Percentiles rank a stretch among this genome's conserved stretches.
phyloP scores from a whole-genome alignment of 2,797 vertebrate species.

The Sebastes nivosus region DNA sequence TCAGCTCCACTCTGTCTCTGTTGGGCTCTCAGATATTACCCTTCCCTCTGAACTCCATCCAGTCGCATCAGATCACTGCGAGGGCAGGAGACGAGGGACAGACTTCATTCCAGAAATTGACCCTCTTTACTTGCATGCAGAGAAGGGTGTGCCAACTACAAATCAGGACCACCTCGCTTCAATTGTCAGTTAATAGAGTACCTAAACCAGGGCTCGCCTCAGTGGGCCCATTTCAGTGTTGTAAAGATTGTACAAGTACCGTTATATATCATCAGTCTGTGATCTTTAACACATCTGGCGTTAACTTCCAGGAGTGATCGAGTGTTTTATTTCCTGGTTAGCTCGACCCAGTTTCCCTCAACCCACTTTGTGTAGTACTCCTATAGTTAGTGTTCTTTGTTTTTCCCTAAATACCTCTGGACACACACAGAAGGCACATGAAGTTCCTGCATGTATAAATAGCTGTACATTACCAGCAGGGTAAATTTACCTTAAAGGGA shows the following conservation, averaged over 20 bases:
- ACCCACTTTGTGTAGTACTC: constrained; percentile 21
- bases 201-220: neutral
- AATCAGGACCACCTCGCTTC: neutral
- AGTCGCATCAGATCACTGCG: constrained; percentile 63
- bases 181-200: neutral
- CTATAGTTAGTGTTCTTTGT: constrained; percentile 2
- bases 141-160: constrained; percentile 1
- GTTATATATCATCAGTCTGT: neutral
- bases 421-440: constrained; percentile 8
- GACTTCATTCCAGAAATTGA: constrained; percentile 47
- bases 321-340: constrained; percentile 11
- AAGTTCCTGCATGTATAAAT: constrained; percentile 22
- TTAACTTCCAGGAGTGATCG: neutral
- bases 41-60: constrained; percentile 65
- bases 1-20: constrained; percentile 65
- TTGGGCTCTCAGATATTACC: constrained; percentile 58
- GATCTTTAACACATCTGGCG: neutral
- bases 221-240: neutral
- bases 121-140: constrained; percentile 8
- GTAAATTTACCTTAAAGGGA: constrained; percentile 15
- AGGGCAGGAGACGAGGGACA: constrained; percentile 65
- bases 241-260: neutral
- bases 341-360: constrained; percentile 41
- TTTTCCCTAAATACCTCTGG: constrained; percentile 20
- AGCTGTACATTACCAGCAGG: neutral